These are phyloP conservation scores for Calliphora vomitoria DNA, from an alignment of 2,888 invertebrate species.

Conservation along the genomic window DNA sequence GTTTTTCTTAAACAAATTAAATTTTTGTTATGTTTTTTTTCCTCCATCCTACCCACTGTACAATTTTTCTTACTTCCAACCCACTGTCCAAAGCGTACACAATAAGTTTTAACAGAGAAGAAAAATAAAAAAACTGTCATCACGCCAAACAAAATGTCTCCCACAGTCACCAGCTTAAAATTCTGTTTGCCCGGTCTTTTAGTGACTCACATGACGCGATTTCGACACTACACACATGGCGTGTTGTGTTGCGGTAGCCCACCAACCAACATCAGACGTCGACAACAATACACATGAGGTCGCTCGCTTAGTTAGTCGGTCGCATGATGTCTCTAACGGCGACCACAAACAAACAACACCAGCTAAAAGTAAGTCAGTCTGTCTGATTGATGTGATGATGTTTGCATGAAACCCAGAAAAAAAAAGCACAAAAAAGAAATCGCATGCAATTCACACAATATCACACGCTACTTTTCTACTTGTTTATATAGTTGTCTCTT, in stretches of 20 bases:
- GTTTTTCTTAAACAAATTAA: no score
- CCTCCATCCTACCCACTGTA: not conserved
- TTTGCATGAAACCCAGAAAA: slow-evolving; percentile 11
- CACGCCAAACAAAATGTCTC: slow-evolving; percentile 67
- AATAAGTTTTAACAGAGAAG: not conserved
- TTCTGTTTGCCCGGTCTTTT: slow-evolving; percentile 81
- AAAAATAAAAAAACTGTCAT: slow-evolving; percentile 13
- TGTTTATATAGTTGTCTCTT: slow-evolving; percentile 28
- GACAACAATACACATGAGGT: slow-evolving; percentile 9
- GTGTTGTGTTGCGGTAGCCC: slow-evolving; percentile 67
- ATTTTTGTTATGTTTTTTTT: not conserved
- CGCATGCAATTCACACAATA: slow-evolving; percentile 58
- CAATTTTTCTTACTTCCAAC: not conserved
- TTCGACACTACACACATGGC: slow-evolving; percentile 76
- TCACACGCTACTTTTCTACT: slow-evolving; percentile 7
- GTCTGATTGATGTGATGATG: slow-evolving; percentile 22
- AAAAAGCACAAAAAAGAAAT: slow-evolving; percentile 36
- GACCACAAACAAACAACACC: slow-evolving; percentile 33
- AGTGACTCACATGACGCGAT: slow-evolving; percentile 85
- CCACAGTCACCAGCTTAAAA: slow-evolving; percentile 26
- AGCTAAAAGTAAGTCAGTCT: no score
- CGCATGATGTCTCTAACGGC: slow-evolving; percentile 10
- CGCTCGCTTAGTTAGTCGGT: not conserved
- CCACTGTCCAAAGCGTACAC: slow-evolving; percentile 25
- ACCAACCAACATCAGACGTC: slow-evolving; percentile 21